Percentiles rank a stretch among this genome's conserved stretches.
These are phyloP conservation scores for Pteromalus puparum DNA, from an alignment of 1,140 invertebrate genomes.

Conservation along the genomic window DNA sequence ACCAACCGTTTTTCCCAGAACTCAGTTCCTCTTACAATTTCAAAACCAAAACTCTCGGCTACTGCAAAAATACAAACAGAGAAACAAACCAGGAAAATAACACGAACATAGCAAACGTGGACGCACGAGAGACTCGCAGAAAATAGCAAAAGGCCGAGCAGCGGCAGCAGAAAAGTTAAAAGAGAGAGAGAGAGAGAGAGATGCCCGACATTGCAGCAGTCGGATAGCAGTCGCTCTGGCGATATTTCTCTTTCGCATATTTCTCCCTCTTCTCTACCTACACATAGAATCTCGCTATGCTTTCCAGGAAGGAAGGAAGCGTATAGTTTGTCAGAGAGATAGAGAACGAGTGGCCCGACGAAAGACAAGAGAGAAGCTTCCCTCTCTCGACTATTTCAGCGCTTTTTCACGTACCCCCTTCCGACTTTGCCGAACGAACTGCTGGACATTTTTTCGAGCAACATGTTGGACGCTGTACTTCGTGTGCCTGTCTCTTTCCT, in stretches of 20 bases:
- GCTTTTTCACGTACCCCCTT: neutral
- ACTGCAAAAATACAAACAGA: neutral
- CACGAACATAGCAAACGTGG: neutral
- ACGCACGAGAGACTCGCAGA: neutral
- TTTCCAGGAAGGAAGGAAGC: slow-evolving; percentile 19
- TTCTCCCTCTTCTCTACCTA: slow-evolving; percentile 53
- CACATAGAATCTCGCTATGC: neutral
- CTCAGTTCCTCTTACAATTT: too few species aligned
- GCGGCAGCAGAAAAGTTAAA: neutral
- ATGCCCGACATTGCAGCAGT: slow-evolving; percentile 51
- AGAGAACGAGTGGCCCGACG: slow-evolving; percentile 9
- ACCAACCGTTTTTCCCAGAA: too few species aligned
- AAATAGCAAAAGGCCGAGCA: slow-evolving; percentile 2
- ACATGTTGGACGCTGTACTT: neutral
- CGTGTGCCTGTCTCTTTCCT: neutral
- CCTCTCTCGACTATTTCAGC: neutral
- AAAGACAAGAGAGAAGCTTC: slow-evolving; percentile 24
- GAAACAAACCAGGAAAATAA: slow-evolving; percentile 10
- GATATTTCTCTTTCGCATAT: slow-evolving; percentile 60
- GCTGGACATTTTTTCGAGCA: slow-evolving; percentile 24
- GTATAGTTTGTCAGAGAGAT: slow-evolving; percentile 36
- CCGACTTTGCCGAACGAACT: neutral
- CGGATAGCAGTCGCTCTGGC: slow-evolving; percentile 55
- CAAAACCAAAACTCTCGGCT: neutral
- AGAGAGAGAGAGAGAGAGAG: neutral